These are phyloP conservation scores for Ptyas mucosa DNA, from an alignment of 2,113 vertebrate species.

Conservation along the genomic window DNA sequence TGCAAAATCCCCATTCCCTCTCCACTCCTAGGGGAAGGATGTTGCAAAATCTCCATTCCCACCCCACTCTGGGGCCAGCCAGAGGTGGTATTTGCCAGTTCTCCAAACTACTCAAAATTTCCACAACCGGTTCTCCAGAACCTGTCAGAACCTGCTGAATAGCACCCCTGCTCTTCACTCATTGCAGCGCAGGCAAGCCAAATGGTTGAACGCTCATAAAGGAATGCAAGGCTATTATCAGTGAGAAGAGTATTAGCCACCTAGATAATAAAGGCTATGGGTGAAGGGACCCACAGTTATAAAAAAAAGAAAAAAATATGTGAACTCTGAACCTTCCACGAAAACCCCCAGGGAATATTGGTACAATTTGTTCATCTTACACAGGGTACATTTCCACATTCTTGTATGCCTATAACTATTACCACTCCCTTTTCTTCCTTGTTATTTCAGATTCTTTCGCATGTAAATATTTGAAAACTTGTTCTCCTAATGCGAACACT, in stretches of 20 bases:
- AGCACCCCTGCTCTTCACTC: background rate
- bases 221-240: background rate
- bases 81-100: too few relatives aligned
- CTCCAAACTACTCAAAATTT: too few relatives aligned
- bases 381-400: background rate
- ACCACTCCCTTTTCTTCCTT: background rate
- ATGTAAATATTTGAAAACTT: background rate
- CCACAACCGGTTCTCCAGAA: too few relatives aligned
- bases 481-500: background rate
- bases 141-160: too few relatives aligned
- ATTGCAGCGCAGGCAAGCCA: background rate
- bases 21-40: too few relatives aligned
- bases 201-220: background rate
- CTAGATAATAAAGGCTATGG: background rate
- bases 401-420: background rate
- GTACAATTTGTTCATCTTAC: background rate
- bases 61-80: too few relatives aligned
- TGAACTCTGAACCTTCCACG: background rate
- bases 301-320: background rate
- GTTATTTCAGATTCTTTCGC: background rate
- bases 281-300: background rate
- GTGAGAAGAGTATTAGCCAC: background rate
- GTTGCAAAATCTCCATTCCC: too few relatives aligned
- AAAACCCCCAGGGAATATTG: background rate
- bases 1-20: too few relatives aligned